These are phyloP conservation scores for Phoeniculus purpureus DNA, from an alignment of 2,797 vertebrate species.

Conservation along the genomic window DNA sequence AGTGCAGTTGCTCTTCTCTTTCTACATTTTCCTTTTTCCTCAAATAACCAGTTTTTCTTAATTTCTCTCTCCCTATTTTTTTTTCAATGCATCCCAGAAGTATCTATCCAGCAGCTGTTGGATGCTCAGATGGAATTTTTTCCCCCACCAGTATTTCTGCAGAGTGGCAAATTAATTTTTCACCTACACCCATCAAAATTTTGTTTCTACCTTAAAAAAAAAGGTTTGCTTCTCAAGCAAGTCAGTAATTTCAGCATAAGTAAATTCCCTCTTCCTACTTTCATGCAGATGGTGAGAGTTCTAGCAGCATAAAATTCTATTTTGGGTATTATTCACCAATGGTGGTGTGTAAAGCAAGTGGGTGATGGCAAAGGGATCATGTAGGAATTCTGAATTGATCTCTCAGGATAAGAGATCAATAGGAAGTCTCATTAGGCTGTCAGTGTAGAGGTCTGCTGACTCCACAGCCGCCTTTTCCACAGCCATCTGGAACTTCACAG, in stretches of 20 bases:
- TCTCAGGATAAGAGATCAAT: background rate
- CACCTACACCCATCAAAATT: background rate
- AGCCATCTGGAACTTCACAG: constrained; percentile 38
- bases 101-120: background rate
- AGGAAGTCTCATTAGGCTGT: background rate
- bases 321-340: background rate
- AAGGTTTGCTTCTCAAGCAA: background rate
- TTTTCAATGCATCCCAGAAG: background rate
- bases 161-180: background rate
- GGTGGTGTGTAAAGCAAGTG: background rate
- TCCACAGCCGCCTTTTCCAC: background rate
- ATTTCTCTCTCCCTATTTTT: background rate
- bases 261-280: background rate
- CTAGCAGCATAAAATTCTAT: background rate
- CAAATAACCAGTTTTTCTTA: background rate
- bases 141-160: background rate
- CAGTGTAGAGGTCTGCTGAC: background rate
- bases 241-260: background rate
- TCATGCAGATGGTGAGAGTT: background rate
- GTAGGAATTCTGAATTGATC: background rate
- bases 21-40: background rate
- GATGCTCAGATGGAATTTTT: background rate
- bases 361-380: background rate
- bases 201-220: background rate
- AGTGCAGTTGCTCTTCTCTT: background rate